phyloP scores from a whole-genome alignment of 2,113 vertebrate genomes.

The Monarcha castaneiventris region DNA sequence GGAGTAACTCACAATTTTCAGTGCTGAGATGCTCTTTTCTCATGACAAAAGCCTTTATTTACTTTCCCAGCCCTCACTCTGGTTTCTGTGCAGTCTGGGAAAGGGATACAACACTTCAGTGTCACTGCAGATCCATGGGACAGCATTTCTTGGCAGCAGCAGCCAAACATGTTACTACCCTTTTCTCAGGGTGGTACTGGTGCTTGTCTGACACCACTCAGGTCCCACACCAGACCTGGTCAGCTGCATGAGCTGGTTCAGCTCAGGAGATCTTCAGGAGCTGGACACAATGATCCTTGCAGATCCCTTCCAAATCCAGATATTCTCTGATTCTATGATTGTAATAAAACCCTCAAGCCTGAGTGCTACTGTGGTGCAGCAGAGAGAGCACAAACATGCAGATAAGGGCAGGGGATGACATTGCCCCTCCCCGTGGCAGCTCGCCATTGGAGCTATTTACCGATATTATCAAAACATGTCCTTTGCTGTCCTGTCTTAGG shows the following conservation, averaged over 20 bases:
- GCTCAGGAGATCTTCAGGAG: not conserved
- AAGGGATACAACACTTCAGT: not conserved
- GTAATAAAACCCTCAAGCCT: not conserved
- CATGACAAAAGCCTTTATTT: not conserved
- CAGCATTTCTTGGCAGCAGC: not conserved
- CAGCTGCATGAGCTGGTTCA: not conserved
- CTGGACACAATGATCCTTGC: no score
- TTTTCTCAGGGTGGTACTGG: not conserved
- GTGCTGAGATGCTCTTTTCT: not conserved
- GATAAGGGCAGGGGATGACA: not conserved
- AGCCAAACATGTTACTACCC: not conserved
- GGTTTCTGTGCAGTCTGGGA: not conserved
- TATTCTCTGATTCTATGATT: not conserved
- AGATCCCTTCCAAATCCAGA: fast-evolving
- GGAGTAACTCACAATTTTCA: not conserved
- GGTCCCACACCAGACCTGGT: not conserved
- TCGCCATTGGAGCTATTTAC: not conserved
- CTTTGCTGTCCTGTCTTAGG: not conserved
- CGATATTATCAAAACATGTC: not conserved
- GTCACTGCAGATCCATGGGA: not conserved
- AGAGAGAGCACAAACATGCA: not conserved
- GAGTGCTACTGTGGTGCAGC: fast-evolving
- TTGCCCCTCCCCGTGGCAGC: not conserved
- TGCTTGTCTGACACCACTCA: not conserved
- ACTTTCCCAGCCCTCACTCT: not conserved